A percentile compares a stretch with the other conserved stretches of the same genome.
phyloP scores from a whole-genome alignment of 2,888 invertebrate species.

The Erpobdella octoculata region DNA sequence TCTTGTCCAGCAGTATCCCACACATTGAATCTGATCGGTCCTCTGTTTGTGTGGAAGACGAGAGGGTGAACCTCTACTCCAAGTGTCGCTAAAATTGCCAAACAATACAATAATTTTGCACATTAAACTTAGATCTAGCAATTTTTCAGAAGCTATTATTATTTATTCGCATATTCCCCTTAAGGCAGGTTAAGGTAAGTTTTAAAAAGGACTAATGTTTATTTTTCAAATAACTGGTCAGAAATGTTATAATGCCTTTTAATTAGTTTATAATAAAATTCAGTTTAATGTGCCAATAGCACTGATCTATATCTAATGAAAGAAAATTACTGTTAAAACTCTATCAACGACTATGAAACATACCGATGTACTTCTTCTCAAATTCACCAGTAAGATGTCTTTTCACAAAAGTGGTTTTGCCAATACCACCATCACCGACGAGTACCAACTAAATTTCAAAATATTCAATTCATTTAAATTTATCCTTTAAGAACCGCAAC shows the following conservation, averaged over 20 bases:
- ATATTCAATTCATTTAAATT: background rate
- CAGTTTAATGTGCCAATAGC: no score
- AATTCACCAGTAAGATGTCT: slow-evolving; percentile 99
- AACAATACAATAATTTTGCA: no score
- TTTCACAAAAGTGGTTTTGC: slow-evolving; percentile 99
- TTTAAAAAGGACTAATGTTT: no score
- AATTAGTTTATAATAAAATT: no score
- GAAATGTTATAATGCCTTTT: no score
- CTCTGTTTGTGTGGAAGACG: slow-evolving; percentile 94
- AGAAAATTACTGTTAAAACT: background rate
- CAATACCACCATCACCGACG: slow-evolving; percentile 98
- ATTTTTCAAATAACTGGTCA: no score
- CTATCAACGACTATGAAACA: background rate
- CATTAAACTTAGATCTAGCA: no score
- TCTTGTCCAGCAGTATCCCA: slow-evolving; percentile 99
- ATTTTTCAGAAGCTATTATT: no score
- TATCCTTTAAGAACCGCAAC: no score
- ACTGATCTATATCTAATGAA: no score
- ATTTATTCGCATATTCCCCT: no score
- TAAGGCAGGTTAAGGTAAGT: no score
- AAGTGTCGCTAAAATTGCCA: slow-evolving; percentile 89
- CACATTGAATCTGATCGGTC: slow-evolving; percentile 93
- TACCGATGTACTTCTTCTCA: slow-evolving; percentile 91
- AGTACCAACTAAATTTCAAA: slow-evolving; percentile 70
- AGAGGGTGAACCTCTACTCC: slow-evolving; percentile 98